phyloP scores from a whole-genome alignment of 2,113 vertebrate species.

The Neotoma lepida region DNA sequence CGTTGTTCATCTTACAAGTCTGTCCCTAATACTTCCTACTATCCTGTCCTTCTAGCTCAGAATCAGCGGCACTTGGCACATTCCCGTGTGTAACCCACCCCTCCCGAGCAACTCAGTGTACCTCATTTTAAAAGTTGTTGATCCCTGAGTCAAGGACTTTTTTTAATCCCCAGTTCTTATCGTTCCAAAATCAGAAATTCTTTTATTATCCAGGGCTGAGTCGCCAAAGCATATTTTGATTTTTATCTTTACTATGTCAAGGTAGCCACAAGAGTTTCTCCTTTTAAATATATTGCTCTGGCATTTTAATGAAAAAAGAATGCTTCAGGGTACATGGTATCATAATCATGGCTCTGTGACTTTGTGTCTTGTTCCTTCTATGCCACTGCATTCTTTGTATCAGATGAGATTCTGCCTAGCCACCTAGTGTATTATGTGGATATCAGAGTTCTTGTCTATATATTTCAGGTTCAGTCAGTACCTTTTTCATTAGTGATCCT shows the following conservation, averaged over 20 bases:
- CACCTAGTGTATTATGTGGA: conserved; percentile 4
- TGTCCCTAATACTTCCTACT: not conserved
- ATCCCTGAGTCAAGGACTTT: conserved; percentile 33
- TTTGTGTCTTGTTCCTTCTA: conserved; percentile 30
- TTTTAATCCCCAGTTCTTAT: not conserved
- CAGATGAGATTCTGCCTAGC: conserved; percentile 23
- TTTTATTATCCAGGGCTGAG: conserved; percentile 40
- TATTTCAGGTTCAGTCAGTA: conserved; percentile 60
- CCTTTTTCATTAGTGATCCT: conserved; percentile 10
- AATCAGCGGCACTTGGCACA: conserved; percentile 6
- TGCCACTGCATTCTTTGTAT: conserved; percentile 42
- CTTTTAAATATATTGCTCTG: conserved; percentile 47
- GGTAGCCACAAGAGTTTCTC: conserved; percentile 41
- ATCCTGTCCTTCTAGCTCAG: not conserved
- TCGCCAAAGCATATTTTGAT: conserved; percentile 55
- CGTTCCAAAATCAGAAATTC: conserved; percentile 48
- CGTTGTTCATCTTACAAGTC: conserved; percentile 38
- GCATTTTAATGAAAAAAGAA: conserved; percentile 57
- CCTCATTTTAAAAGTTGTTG: conserved; percentile 65
- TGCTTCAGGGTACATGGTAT: conserved; percentile 15
- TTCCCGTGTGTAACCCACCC: not conserved
- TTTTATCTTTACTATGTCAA: conserved; percentile 60
- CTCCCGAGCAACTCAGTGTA: conserved; percentile 34
- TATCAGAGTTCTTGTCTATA: conserved; percentile 60
- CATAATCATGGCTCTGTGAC: conserved; percentile 30